These are phyloP conservation scores for Erythrolamprus reginae DNA, from an alignment of 2,113 vertebrate genomes.

Conservation along the genomic window DNA sequence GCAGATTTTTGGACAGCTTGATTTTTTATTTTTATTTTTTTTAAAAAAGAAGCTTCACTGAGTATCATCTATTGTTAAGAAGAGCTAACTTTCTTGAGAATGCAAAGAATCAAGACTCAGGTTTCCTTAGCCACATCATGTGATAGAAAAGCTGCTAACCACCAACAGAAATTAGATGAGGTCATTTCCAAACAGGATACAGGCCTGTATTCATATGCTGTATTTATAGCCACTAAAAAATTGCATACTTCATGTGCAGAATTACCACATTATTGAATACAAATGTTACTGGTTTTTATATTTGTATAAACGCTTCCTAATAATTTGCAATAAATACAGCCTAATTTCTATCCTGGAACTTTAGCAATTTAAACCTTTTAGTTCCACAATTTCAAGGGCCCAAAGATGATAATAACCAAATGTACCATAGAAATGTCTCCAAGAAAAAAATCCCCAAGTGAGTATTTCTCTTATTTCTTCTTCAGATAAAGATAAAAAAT, in stretches of 20 bases:
- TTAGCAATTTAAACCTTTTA: background rate
- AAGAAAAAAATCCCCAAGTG: background rate
- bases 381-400: background rate
- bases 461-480: background rate
- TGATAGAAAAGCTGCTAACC: conserved; percentile 60
- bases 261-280: background rate
- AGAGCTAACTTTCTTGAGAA: background rate
- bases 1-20: background rate
- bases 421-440: background rate
- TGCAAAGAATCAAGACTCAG: conserved; percentile 12
- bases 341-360: background rate
- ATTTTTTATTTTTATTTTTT: background rate
- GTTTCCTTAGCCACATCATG: conserved; percentile 23
- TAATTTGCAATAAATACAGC: background rate
- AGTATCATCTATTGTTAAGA: background rate
- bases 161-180: conserved; percentile 61
- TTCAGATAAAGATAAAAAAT: background rate
- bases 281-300: background rate
- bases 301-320: background rate
- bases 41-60: background rate
- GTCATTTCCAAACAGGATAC: conserved; percentile 76
- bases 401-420: background rate
- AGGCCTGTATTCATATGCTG: conserved; percentile 52
- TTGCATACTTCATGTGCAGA: conserved; percentile 1
- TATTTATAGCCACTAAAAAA: conserved; percentile 65